These are phyloP conservation scores for Hybognathus amarus DNA, from an alignment of 2,797 vertebrate species.

Conservation along the genomic window DNA sequence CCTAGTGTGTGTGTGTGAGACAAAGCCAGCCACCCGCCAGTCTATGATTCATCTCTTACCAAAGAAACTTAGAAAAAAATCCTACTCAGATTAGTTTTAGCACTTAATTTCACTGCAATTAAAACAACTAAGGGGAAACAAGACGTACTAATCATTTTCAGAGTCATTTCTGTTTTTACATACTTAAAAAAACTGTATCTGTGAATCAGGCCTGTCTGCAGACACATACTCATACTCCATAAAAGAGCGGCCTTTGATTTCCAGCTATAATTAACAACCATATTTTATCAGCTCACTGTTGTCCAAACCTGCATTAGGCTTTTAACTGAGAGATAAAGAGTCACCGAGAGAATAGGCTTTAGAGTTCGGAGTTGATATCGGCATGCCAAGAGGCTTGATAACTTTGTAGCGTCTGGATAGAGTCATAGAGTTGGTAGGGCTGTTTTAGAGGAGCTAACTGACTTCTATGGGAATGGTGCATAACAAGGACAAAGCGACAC, in stretches of 20 bases:
- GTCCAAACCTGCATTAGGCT: slow-evolving; percentile 71
- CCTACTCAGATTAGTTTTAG: background rate
- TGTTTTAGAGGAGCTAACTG: background rate
- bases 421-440: background rate
- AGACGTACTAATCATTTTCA: background rate
- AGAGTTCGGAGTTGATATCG: background rate
- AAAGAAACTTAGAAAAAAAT: slow-evolving; percentile 5
- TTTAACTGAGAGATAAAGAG: slow-evolving; percentile 16
- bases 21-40: background rate
- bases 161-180: slow-evolving; percentile 1
- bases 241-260: slow-evolving; percentile 69
- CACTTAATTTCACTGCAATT: slow-evolving; percentile 23
- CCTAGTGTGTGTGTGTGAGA: background rate
- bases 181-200: too few relatives aligned
- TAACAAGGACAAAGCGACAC: background rate
- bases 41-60: background rate
- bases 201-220: slow-evolving; percentile 16
- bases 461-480: background rate
- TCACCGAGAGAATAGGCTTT: background rate
- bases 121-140: slow-evolving; percentile 20
- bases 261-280: slow-evolving; percentile 76
- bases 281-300: slow-evolving; percentile 70
- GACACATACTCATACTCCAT: slow-evolving; percentile 49
- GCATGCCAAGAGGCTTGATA: slow-evolving; percentile 5
- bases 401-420: background rate